Base-by-base conservation (phyloP, 2,888 invertebrate species). In the Patella ulyssiponensis region DNA sequence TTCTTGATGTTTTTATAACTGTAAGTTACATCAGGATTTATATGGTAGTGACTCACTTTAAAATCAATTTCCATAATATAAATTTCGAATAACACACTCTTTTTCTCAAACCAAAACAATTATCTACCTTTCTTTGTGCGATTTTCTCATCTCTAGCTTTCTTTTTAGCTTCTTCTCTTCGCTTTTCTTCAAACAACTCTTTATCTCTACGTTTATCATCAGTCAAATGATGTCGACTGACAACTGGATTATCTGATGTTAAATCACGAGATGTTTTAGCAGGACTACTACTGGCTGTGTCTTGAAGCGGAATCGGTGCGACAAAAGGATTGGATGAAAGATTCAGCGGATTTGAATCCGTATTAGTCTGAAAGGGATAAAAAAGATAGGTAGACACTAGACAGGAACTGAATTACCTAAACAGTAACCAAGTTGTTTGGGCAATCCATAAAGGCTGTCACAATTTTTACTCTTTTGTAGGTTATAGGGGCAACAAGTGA, bases 191-290 rank as follows among this genome's bases (percentile, higher is more conserved):
- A 85, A 88, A 89, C 44, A 81, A 78, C n/a, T 84, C 82, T 58
- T 87, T 88, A 51, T 86, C 82, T 74, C 85, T 85, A 51, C 87
- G 83, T 81, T 90, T 90, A 33, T 87, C 83, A 12, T 88, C 87
- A 77, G 79, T 87, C 81, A 89, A 75, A 74, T 86, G 86, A 53
- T 86, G 78, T 20, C 90, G 84, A 71, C 89, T 89, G 44, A 87
- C 82, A 17, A 90, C 82, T n/a, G 76, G 69, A 1, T 79, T 77
- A 52, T 88, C 88, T 69, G 84, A 81, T 76, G 83, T 85, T 74
- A 76, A 79, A 27, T 80, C 74, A 3, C 77, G 81, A 20, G 44
- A 27, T 27, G 74, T 73, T 17, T 74, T 58, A 5, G 69, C 64
- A 9, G 52, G 54, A 20, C 77, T 71, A 54, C 20, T 15, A 15